A percentile compares a stretch with the other conserved stretches of the same genome.
Evolutionary conservation across 35 echinoderm and acorn worm species (phyloP).

Genomic region (Anneissia japonica): DNA sequence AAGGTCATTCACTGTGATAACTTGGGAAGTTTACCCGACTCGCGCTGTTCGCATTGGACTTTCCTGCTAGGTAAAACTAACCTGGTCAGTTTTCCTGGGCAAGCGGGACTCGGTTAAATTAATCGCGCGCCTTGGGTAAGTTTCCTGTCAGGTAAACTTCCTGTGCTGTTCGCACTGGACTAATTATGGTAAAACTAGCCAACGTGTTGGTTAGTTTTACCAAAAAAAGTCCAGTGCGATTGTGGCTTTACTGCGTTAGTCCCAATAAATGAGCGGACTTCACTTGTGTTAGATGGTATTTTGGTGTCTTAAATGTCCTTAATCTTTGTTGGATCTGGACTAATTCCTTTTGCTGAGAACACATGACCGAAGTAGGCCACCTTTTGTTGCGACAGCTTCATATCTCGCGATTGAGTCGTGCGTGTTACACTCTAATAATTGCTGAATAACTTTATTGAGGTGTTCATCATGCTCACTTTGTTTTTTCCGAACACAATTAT

Average conservation of each 20-base stretch:
- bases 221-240: no score
- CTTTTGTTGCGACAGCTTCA: conserved; percentile 32
- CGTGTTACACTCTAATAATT: conserved; percentile 25
- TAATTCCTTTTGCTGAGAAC: conserved; percentile 36
- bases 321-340: conserved; percentile 33
- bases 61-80: no score
- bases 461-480: conserved; percentile 33
- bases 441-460: conserved; percentile 36
- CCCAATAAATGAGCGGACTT: conserved; percentile 61
- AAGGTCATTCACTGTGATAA: no score
- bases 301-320: conserved; percentile 4
- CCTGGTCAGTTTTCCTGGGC: no score
- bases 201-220: no score
- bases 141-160: no score
- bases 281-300: background rate
- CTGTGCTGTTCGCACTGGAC: no score
- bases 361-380: conserved; percentile 58
- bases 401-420: conserved; percentile 44
- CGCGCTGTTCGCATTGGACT: no score
- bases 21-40: no score
- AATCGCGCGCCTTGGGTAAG: no score
- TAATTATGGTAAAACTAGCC: no score
- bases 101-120: no score
- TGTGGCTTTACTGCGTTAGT: conserved; percentile 47
- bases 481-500: conserved; percentile 54